Evolutionary conservation across 2,888 invertebrate genomes (phyloP).

Genomic region (Boloria selene): DNA sequence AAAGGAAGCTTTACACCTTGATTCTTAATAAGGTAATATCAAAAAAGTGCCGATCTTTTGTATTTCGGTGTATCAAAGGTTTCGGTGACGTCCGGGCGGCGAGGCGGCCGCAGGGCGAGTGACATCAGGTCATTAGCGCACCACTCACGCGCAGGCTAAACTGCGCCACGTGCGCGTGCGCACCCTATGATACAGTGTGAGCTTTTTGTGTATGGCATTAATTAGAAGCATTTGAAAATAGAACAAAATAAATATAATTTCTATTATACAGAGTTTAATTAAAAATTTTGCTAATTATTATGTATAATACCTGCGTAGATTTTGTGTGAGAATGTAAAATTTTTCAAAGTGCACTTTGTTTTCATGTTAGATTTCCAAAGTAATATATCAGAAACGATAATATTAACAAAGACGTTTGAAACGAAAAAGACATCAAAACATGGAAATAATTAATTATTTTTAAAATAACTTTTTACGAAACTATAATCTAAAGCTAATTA

Average conservation of each 20-base stretch:
- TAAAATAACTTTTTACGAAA: slow-evolving; percentile 3
- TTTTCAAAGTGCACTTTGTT: too few species aligned
- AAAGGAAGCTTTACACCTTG: slow-evolving; percentile 28
- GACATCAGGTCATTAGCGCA: slow-evolving; percentile 70
- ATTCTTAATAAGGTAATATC: slow-evolving; percentile 37
- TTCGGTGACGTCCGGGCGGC: slow-evolving; percentile 43
- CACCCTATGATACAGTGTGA: slow-evolving; percentile 65
- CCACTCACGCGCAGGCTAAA: slow-evolving; percentile 75
- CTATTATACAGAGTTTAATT: too few species aligned
- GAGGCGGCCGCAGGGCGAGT: slow-evolving; percentile 49
- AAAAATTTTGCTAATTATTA: too few species aligned
- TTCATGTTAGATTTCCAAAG: too few species aligned
- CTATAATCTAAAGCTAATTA: slow-evolving; percentile 23
- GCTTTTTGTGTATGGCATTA: slow-evolving; percentile 33
- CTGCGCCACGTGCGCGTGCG: slow-evolving; percentile 71
- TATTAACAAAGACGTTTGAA: too few species aligned
- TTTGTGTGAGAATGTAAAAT: too few species aligned
- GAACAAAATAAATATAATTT: too few species aligned
- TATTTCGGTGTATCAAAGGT: slow-evolving; percentile 41
- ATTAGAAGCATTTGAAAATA: slow-evolving; percentile 7
- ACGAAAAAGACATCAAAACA: background rate
- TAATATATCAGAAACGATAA: too few species aligned
- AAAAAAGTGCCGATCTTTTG: slow-evolving; percentile 32
- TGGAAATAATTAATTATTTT: slow-evolving; percentile 13
- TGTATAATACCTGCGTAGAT: too few species aligned